These are phyloP conservation scores for Drosophila ohnishii DNA, from an alignment of 1,140 invertebrate species.

Conservation along the genomic window DNA sequence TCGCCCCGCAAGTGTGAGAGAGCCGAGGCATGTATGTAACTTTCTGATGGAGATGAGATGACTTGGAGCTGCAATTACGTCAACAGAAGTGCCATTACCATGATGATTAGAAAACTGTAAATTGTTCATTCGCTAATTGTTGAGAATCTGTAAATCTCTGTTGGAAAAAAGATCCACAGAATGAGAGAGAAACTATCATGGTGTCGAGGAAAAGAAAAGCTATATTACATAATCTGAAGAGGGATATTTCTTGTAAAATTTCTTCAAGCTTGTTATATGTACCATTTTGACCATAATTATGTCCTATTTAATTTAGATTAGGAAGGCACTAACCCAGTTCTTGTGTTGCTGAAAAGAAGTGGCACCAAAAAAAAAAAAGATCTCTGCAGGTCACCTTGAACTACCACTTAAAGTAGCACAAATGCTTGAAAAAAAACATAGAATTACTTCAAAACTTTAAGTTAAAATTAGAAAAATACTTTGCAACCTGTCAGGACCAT, in stretches of 20 bases:
- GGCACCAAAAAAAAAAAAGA: background rate
- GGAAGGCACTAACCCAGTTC: background rate
- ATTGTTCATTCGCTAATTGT: slow-evolving; percentile 55
- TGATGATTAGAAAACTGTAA: slow-evolving; percentile 71
- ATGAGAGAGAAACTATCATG: background rate
- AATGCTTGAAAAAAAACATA: slow-evolving; percentile 17
- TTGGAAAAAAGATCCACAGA: background rate
- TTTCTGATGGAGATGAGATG: slow-evolving; percentile 50
- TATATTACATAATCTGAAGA: slow-evolving; percentile 1
- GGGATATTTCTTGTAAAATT: background rate
- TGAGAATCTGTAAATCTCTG: slow-evolving; percentile 26
- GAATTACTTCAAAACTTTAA: slow-evolving; percentile 8
- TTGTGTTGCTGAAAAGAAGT: background rate
- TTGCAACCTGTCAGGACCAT: slow-evolving; percentile 11
- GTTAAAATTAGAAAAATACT: slow-evolving; percentile 12
- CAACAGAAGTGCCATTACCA: slow-evolving; percentile 58
- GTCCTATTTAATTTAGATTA: too few relatives aligned
- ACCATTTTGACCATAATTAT: too few relatives aligned
- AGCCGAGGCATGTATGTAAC: slow-evolving; percentile 41
- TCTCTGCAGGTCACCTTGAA: background rate
- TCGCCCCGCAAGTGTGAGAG: slow-evolving; percentile 38
- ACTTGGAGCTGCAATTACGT: slow-evolving; percentile 73
- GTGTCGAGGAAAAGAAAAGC: slow-evolving; percentile 8
- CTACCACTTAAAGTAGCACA: background rate
- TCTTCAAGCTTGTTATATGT: background rate